Base-by-base conservation (phyloP, 2,888 invertebrate genomes). In the Sepiola atlantica region DNA sequence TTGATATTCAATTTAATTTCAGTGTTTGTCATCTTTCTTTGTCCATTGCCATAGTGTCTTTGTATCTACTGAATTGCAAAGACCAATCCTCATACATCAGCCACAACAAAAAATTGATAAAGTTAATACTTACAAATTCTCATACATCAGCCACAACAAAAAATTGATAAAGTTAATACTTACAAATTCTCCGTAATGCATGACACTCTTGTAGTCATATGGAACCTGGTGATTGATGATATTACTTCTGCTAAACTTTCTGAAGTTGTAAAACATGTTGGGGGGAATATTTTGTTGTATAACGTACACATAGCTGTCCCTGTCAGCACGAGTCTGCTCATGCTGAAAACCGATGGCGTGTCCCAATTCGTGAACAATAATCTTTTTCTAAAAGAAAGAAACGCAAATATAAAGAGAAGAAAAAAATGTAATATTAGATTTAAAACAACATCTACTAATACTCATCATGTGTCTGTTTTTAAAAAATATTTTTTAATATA, bases 271-370 rank as follows among this genome's bases (percentile, higher is more conserved):
- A 54, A 94, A 94, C 18, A 95, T 94, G 55, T 94, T 94, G 1
- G 90, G 1, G 0, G 95, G 95, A 16, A 96, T 95, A 32, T 95
- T 95, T 24, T 95, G 90, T 18, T 91, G 92, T 90, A 95, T 93
- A 45, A 96, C 94, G 4, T 77, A 45, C 6, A 96, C 95, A 94
- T 94, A 96, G 1, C 94, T 92, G 45, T 96, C 96, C 16, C 96
- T 94, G 91, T 96, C 96, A 0, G 96, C 96, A 28, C 96, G 95
- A 35, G 96, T 95, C 94, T 96, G 96, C 91, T 96, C 96, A 94
- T 96, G 96, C 93, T 95, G 95, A 95, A 96, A 96, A 18, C 96
- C 96, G 61, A 96, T 94, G 18, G 96, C 96, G 94, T 96, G 96
- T 14, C 96, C 96, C 10, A 96, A 94, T 94, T 96, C 96, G 92